These are phyloP conservation scores for Diglossa cyanea DNA, from an alignment of 2,797 vertebrate genomes.

Conservation along the genomic window DNA sequence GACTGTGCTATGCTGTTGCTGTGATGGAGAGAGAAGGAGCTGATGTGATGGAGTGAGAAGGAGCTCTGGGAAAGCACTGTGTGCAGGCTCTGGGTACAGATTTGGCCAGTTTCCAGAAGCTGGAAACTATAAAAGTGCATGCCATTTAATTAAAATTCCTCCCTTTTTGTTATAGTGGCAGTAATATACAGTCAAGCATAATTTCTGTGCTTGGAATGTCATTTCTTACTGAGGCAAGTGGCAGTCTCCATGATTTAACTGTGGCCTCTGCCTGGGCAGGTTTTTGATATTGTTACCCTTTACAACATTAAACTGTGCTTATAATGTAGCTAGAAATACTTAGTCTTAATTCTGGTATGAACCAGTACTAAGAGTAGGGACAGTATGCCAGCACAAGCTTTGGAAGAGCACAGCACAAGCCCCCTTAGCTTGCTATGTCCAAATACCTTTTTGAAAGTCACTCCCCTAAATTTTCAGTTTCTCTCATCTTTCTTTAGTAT, in stretches of 20 bases:
- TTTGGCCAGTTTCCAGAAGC: not conserved
- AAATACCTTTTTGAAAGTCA: not conserved
- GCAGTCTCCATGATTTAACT: not conserved
- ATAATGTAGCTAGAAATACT: not conserved
- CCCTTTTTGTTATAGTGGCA: not conserved
- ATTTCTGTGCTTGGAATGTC: not conserved
- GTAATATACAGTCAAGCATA: not conserved
- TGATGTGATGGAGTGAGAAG: not conserved
- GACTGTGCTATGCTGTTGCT: not conserved
- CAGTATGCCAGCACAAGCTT: not conserved
- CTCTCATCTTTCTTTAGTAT: not conserved
- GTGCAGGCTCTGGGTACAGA: not conserved
- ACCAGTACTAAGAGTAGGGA: not conserved
- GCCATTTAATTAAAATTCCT: not conserved
- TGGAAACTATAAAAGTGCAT: not conserved
- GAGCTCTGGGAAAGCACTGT: rapidly evolving
- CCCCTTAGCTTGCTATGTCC: not conserved
- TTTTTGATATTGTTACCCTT: not conserved
- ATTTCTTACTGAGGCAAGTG: not conserved
- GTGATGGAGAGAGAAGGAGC: not conserved
- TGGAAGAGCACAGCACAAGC: not conserved
- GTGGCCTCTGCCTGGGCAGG: not conserved
- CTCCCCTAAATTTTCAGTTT: not conserved
- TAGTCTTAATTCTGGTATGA: not conserved
- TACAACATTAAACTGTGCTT: not conserved